Percentiles rank a stretch among this genome's conserved stretches.
These are phyloP conservation scores for Borostomias antarcticus DNA, from an alignment of 2,797 vertebrate genomes.

Conservation along the genomic window DNA sequence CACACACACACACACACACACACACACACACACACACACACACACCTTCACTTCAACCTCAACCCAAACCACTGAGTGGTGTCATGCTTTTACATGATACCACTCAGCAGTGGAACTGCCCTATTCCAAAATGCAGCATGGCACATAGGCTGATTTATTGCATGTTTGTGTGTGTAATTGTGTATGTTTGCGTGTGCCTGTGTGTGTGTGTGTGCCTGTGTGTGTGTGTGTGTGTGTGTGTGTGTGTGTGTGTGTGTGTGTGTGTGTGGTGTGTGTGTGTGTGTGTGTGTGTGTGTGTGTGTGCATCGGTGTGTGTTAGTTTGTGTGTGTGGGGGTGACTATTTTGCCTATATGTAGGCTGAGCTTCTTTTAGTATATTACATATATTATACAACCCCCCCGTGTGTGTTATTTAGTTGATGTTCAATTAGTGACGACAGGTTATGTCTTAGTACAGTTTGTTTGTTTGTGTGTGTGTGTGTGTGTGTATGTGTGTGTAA, in stretches of 20 bases:
- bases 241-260: too few relatives aligned
- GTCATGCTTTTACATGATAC: constrained; percentile 63
- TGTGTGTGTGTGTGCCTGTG: constrained; percentile 57
- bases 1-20: too few relatives aligned
- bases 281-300: constrained; percentile 34
- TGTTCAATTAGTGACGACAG: constrained; percentile 69
- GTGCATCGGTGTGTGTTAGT: neutral
- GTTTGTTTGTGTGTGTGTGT: constrained; percentile 20
- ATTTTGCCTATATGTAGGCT: constrained; percentile 74
- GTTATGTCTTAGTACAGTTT: constrained; percentile 60
- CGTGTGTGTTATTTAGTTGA: constrained; percentile 71
- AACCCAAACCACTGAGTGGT: too few relatives aligned
- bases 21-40: too few relatives aligned
- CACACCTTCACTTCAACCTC: constrained; percentile 29
- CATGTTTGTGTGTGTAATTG: constrained; percentile 73
- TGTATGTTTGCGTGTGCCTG: too few relatives aligned
- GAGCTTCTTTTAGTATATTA: constrained; percentile 69
- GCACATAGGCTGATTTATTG: constrained; percentile 73
- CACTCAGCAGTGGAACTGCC: constrained; percentile 66
- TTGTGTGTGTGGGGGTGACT: constrained; percentile 47
- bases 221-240: constrained; percentile 37
- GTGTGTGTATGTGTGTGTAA: constrained; percentile 20
- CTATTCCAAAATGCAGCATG: constrained; percentile 71
- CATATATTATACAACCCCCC: constrained; percentile 68
- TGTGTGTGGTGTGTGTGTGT: too few relatives aligned